These are phyloP conservation scores for Marasmarcha lunaedactyla DNA, from an alignment of 2,888 invertebrate genomes.

Conservation along the genomic window DNA sequence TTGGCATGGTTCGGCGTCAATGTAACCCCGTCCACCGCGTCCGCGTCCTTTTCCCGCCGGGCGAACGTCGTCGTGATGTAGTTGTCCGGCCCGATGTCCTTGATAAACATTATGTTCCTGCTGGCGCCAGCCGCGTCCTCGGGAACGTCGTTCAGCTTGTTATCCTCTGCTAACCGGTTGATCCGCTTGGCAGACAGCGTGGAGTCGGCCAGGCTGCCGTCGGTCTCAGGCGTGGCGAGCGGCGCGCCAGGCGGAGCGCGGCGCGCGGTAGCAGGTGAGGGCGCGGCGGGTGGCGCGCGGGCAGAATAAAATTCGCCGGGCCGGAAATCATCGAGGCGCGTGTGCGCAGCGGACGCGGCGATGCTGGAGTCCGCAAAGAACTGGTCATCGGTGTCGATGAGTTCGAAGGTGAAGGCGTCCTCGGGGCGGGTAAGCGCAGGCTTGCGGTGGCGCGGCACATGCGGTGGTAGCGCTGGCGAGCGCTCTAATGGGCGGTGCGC, in stretches of 20 bases:
- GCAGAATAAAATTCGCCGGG: constrained; percentile 64
- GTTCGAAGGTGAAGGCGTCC: constrained; percentile 86
- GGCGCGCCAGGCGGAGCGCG: constrained; percentile 64
- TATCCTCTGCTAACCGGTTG: constrained; percentile 54
- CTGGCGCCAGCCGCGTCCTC: constrained; percentile 47
- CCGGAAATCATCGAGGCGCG: constrained; percentile 52
- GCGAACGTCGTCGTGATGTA: constrained; percentile 77
- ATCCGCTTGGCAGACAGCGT: constrained; percentile 62
- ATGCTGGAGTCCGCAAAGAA: constrained; percentile 63
- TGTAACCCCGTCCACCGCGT: constrained; percentile 37
- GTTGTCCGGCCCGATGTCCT: constrained; percentile 79
- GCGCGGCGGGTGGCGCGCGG: constrained; percentile 37
- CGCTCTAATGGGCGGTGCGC: constrained; percentile 83
- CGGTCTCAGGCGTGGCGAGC: constrained; percentile 72
- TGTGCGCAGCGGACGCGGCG: constrained; percentile 49
- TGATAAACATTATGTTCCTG: constrained; percentile 71
- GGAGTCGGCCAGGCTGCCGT: constrained; percentile 70
- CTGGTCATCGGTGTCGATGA: constrained; percentile 85
- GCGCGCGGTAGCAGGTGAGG: constrained; percentile 47
- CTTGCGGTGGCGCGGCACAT: constrained; percentile 76
- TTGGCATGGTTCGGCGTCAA: constrained; percentile 49
- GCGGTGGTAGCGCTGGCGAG: constrained; percentile 78
- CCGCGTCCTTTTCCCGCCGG: constrained; percentile 49
- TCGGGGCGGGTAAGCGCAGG: constrained; percentile 75
- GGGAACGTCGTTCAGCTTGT: constrained; percentile 50